Percentiles rank a stretch among this genome's conserved stretches.
Conservation (phyloP, 2,888 invertebrate species). For the Agonopterix heracliana region DNA sequence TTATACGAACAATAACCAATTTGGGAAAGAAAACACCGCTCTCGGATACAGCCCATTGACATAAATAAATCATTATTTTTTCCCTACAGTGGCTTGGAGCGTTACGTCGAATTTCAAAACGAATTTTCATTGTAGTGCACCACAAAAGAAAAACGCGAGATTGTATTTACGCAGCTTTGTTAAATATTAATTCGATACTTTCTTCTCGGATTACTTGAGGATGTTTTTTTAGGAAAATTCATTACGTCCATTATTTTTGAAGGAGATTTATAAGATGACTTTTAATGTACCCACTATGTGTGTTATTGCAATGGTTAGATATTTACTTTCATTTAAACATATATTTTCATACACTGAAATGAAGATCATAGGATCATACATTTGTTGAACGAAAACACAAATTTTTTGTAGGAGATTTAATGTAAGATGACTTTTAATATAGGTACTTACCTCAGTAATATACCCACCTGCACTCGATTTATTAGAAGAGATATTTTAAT, state of each 20-base stretch:
- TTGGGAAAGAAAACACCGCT: slow-evolving; percentile 61
- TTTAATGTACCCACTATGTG: too few species aligned
- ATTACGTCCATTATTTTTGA: not conserved
- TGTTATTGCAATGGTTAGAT: too few species aligned
- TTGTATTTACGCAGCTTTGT: slow-evolving; percentile 60
- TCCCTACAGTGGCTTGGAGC: slow-evolving; percentile 28
- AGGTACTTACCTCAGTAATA: too few species aligned
- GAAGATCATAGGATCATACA: too few species aligned
- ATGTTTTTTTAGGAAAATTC: slow-evolving; percentile 7
- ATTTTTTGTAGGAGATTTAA: not conserved
- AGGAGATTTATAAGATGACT: not conserved
- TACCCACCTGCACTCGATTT: too few species aligned
- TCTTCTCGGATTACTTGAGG: slow-evolving; percentile 58
- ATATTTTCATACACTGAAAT: too few species aligned
- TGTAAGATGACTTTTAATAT: slow-evolving; percentile 1
- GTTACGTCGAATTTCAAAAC: slow-evolving; percentile 36
- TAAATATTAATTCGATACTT: slow-evolving; percentile 74
- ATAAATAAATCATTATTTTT: slow-evolving; percentile 74
- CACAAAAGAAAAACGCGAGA: slow-evolving; percentile 68
- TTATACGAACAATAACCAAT: slow-evolving; percentile 73
- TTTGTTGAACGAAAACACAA: too few species aligned
- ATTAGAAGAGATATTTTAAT: too few species aligned
- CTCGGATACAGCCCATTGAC: slow-evolving; percentile 64
- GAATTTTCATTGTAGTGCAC: slow-evolving; percentile 68
- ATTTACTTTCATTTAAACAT: too few species aligned